A percentile compares a stretch with the other conserved stretches of the same genome.
Evolutionary conservation across 23 tunicate genomes (phyloP).

Genomic region (Phallusia fumigata): DNA sequence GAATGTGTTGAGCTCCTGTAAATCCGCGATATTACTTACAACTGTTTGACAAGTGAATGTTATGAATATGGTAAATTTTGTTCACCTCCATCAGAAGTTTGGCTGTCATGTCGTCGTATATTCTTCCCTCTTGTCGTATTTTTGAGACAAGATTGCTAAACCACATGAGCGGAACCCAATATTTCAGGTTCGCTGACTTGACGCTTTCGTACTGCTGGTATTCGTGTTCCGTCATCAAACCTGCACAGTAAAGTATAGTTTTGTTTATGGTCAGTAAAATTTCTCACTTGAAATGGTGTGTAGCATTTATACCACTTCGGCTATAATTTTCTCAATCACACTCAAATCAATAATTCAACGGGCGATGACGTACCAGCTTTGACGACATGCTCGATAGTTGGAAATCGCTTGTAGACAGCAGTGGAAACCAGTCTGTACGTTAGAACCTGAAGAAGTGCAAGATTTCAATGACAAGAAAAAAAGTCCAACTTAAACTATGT

Average conservation of each 20-base stretch:
- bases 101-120: slow-evolving; percentile 79
- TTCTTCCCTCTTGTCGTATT: slow-evolving; percentile 77
- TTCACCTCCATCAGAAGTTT: slow-evolving; percentile 55
- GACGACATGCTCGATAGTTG: slow-evolving; percentile 78
- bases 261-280: no score
- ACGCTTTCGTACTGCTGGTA: slow-evolving; percentile 58
- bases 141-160: slow-evolving; percentile 69
- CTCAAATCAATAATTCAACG: no score
- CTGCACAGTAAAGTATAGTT: slow-evolving; percentile 17
- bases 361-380: slow-evolving; percentile 53
- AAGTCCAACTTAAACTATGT: no score
- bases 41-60: neutral
- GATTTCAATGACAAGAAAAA: neutral
- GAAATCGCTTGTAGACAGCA: slow-evolving; percentile 85
- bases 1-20: slow-evolving; percentile 66
- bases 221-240: slow-evolving; percentile 83
- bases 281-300: no score
- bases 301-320: no score
- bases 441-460: slow-evolving; percentile 25
- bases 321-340: no score
- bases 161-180: slow-evolving; percentile 92
- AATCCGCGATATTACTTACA: neutral
- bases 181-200: slow-evolving; percentile 69
- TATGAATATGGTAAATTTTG: neutral
- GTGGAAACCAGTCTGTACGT: slow-evolving; percentile 75